Percentiles rank a stretch among this genome's conserved stretches.
phyloP scores from a whole-genome alignment of 1,140 invertebrate genomes.

The Camponotus floridanus region DNA sequence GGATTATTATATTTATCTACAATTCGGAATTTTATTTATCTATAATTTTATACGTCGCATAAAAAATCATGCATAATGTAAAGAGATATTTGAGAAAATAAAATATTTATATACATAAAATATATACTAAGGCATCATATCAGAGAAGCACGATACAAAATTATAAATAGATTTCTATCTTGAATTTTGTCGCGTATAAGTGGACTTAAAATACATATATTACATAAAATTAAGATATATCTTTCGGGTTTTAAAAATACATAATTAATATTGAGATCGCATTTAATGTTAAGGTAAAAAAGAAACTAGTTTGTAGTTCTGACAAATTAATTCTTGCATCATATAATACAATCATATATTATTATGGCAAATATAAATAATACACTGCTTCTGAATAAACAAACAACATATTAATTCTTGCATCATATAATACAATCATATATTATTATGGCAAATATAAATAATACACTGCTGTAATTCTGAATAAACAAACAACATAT shows the following conservation, averaged over 20 bases:
- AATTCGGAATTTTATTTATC: no score
- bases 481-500: neutral
- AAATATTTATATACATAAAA: no score
- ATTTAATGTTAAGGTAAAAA: neutral
- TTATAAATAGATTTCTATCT: no score
- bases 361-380: neutral
- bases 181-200: no score
- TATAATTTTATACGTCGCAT: no score
- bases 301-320: neutral
- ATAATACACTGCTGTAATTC: neutral
- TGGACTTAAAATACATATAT: neutral
- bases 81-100: no score
- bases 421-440: no score
- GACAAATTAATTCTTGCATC: neutral
- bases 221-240: neutral
- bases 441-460: no score
- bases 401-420: neutral
- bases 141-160: no score
- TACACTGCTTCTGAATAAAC: neutral
- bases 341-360: neutral
- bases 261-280: neutral
- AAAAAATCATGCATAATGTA: no score
- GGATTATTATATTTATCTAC: no score
- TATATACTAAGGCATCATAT: no score
- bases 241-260: neutral